These are phyloP conservation scores for Pitta sordida DNA, from an alignment of 2,113 vertebrate species.

Conservation along the genomic window DNA sequence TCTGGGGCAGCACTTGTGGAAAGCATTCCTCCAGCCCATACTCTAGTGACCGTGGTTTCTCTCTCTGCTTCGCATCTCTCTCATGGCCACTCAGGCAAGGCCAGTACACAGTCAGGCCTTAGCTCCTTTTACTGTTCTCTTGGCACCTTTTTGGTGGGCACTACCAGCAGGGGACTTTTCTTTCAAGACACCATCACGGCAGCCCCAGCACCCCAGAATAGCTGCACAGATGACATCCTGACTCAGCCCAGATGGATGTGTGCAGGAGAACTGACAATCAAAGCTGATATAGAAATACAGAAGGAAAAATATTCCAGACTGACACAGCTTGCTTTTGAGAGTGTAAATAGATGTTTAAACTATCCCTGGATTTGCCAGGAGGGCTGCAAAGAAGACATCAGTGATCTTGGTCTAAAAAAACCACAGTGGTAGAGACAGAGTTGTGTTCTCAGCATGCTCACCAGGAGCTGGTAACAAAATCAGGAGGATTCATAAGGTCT, in stretches of 20 bases:
- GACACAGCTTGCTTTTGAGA: neutral
- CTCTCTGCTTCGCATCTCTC: neutral
- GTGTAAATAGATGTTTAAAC: neutral
- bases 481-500: neutral
- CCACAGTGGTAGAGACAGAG: accelerated
- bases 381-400: neutral
- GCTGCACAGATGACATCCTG: neutral
- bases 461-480: neutral
- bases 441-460: neutral
- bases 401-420: neutral
- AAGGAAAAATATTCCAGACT: neutral
- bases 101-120: neutral
- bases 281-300: neutral
- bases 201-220: neutral
- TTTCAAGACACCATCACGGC: neutral
- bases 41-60: neutral
- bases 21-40: neutral
- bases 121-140: neutral
- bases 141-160: neutral
- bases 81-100: neutral
- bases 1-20: neutral
- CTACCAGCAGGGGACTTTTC: neutral
- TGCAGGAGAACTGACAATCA: neutral
- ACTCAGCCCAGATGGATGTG: neutral
- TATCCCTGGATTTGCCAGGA: neutral